Base-by-base conservation (phyloP, 2,888 invertebrate species). In the Argyresthia goedartella region DNA sequence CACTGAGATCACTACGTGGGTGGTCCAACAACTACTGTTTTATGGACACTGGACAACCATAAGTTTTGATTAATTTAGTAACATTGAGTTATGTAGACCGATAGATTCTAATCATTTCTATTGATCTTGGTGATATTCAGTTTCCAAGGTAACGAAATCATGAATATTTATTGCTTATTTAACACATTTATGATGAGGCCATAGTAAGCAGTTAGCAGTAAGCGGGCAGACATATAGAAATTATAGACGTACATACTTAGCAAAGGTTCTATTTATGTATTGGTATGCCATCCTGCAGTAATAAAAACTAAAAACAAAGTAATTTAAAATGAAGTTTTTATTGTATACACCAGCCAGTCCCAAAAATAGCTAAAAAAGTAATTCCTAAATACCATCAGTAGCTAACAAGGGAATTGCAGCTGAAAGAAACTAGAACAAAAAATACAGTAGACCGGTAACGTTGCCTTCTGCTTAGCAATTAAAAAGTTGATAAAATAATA, bases 391-490 rank as follows among this genome's bases (percentile, higher is more conserved):
- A 57, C 57, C 57, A 59, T 59, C 56, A 60, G 53, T 55, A 55
- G 58, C 55, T 14, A 53, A 46, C 14, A 56, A 55, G 54, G 57
- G 59, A 65, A 66, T 63, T 56, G 59, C 60, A 62, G 59, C 57
- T 55, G 53, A 58, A 63, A 64, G 57, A 66, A 62, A 63, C 52
- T 35, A 13, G 46, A 53, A 58, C 60, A 63, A 67, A 64, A 63
- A 62, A 62, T 53, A 64, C 61, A 66, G 67, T 60, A 61, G 61
- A 62, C 57, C 64, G 59, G 60, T 59, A 63, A 70, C 70, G 66
- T 67, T 66, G 67, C 67, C 64, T 67, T 67, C 72, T 76, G 65
- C 69, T 71, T 74, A 69, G 73, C 74, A 77, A 80, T 79, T 80
- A 77, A 75, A 73, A 76, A 72, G 72, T 76, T 70, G 62, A 71